Percentiles rank a stretch among this genome's conserved stretches.
Conservation (phyloP, 2,797 vertebrate species). For the Myotis vivesi region DNA sequence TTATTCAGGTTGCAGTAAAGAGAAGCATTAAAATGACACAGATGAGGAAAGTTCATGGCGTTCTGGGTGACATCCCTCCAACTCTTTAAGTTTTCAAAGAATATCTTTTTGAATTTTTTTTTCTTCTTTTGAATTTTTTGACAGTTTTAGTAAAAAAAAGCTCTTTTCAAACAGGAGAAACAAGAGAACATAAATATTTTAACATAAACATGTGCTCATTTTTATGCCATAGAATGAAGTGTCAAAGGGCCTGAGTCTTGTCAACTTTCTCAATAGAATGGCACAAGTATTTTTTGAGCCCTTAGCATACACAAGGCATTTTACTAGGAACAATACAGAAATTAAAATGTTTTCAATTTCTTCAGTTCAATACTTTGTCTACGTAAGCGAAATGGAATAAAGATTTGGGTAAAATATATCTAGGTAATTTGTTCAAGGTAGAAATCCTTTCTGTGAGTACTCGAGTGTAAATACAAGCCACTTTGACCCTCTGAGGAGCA, state of each 20-base stretch:
- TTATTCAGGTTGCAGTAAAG: not conserved
- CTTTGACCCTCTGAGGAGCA: conserved; percentile 64
- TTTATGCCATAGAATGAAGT: not conserved
- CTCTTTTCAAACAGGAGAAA: not conserved
- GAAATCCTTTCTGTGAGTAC: conserved; percentile 41
- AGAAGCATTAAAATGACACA: not conserved
- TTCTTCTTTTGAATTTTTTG: not conserved
- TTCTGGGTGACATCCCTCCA: not conserved
- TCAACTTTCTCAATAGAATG: not conserved
- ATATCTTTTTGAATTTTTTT: no score
- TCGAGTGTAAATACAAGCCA: conserved; percentile 30
- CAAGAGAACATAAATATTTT: not conserved
- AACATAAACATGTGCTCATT: not conserved
- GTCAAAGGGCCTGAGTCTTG: not conserved
- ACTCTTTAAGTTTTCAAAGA: not conserved
- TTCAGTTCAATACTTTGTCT: not conserved
- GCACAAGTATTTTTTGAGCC: not conserved
- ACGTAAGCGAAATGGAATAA: not conserved
- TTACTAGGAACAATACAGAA: not conserved
- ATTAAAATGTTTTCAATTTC: not conserved
- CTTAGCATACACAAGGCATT: not conserved
- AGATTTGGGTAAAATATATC: conserved; percentile 12
- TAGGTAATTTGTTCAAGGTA: conserved; percentile 62
- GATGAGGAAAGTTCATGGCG: not conserved
- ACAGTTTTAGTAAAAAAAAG: not conserved